Conservation (phyloP, 92 coral and sea anemone genomes). For the Epizoanthus rinbou region DNA sequence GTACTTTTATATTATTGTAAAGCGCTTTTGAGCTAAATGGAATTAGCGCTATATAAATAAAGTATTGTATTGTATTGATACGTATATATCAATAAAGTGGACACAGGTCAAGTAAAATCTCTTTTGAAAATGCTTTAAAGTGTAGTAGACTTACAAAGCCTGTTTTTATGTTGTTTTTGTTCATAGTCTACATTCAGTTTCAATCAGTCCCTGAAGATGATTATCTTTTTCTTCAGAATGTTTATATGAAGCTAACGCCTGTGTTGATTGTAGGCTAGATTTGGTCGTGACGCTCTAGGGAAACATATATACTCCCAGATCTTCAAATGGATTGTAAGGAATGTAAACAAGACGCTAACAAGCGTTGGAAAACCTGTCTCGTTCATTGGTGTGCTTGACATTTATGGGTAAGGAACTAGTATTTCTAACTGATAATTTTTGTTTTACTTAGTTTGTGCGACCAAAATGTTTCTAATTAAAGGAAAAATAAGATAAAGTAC, state of each 20-base stretch:
- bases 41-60: too few species aligned
- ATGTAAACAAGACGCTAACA: conserved; percentile 85
- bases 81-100: too few species aligned
- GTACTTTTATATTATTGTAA: too few species aligned
- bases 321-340: conserved; percentile 87
- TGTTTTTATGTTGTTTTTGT: neutral
- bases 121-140: too few species aligned
- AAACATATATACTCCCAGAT: conserved; percentile 94
- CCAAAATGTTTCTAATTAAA: too few species aligned
- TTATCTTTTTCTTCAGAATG: neutral
- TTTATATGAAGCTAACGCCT: neutral
- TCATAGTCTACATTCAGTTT: neutral
- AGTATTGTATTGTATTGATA: too few species aligned
- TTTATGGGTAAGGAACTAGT: conserved; percentile 87
- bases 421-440: too few species aligned
- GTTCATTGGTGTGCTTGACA: conserved; percentile 95
- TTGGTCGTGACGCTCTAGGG: conserved; percentile 89
- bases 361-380: conserved; percentile 73
- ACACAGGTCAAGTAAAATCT: too few species aligned
- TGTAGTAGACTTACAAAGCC: neutral
- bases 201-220: neutral
- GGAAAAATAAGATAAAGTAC: too few species aligned
- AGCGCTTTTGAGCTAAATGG: too few species aligned
- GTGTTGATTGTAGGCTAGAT: conserved; percentile 60
- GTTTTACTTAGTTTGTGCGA: too few species aligned